A percentile compares a stretch with the other conserved stretches of the same genome.
Evolutionary conservation across 1,140 invertebrate species (phyloP).

Genomic region (Zaprionus africanus): DNA sequence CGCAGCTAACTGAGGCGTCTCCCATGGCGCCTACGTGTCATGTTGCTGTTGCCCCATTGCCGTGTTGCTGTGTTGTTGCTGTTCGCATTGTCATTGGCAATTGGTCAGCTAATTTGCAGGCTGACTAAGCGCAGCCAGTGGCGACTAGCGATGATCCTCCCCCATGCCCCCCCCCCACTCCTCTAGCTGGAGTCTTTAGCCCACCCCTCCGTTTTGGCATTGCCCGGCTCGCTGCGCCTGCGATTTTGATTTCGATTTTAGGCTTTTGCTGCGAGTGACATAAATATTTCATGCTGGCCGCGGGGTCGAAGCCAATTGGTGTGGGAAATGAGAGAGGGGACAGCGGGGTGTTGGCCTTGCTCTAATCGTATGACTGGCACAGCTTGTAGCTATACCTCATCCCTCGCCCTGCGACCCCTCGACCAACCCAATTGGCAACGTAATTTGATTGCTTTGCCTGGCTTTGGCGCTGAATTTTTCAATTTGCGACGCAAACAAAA

Average conservation of each 20-base stretch:
- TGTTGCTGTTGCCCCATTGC: constrained; percentile 1
- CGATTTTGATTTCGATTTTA: constrained; percentile 40
- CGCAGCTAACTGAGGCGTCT: constrained; percentile 3
- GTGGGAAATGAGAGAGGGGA: background rate
- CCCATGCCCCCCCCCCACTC: background rate
- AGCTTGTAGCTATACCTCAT: background rate
- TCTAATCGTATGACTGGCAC: constrained; percentile 3
- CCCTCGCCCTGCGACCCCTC: background rate
- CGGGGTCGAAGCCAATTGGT: background rate
- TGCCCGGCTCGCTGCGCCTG: background rate
- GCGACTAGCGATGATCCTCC: constrained; percentile 13
- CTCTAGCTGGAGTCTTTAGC: too few relatives aligned
- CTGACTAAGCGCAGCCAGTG: constrained; percentile 54
- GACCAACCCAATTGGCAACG: constrained; percentile 25
- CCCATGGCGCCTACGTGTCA: constrained; percentile 16
- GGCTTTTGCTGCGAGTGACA: constrained; percentile 34
- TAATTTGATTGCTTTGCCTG: constrained; percentile 66
- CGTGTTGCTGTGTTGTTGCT: constrained; percentile 4
- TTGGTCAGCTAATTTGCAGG: constrained; percentile 74
- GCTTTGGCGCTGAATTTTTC: constrained; percentile 44
- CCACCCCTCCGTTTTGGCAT: background rate
- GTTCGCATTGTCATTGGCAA: constrained; percentile 60
- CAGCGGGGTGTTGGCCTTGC: background rate
- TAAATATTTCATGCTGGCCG: constrained; percentile 44
- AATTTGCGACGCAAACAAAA: constrained; percentile 68